Evolutionary conservation across 2,113 vertebrate species (phyloP), one percentile per base, ranked within the genome.

Genomic region (Myrmophylax atrothorax): DNA sequence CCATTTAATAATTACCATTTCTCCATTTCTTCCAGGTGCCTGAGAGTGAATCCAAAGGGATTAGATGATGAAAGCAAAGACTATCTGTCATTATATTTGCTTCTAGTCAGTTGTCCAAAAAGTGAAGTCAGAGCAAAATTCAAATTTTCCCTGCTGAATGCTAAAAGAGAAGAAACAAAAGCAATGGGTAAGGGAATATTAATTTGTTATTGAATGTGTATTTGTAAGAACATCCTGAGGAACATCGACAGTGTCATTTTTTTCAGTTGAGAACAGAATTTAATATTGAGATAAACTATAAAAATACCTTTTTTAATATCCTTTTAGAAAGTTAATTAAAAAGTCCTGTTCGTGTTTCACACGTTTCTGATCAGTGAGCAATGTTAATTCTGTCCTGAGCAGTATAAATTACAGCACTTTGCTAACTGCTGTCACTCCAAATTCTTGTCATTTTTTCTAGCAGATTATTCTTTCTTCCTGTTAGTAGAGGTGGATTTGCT

Each of bases 41-140:
- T 99, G 98, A 98, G 99, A 97, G 99, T 99, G 96, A 99, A 99
- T 97, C 99, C 99, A 97, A 99, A 99, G 97, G 99, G 99, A 97
- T 98, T 99, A 95, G 99, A 99, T 93, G 99, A 99, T 97, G 99
- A 99, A 98, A 99, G 99, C 98, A 99, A 99, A 98, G 99, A 99
- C 98, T 99, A 99, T 97, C 98, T 99, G 97, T 99, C 99, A 64
- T 94, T 99, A 76, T 99, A 99, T 98, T 98, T 99, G 98, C 99
- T 99, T 94, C 98, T 99, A 98, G 99, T 99, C 98, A 99, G 99
- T 98, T 99, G 99, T 98, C 99, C 99, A 98, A 99, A 99, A 99
- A 99, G 99, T 98, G 99, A 99, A 99, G 99, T 99, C 94, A 98
- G 99, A 98, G 99, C 99, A 97, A 99, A 99, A 98, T 99, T 99